phyloP scores from a whole-genome alignment of 1,140 invertebrate species.

The Aphelinus atriplicis region DNA sequence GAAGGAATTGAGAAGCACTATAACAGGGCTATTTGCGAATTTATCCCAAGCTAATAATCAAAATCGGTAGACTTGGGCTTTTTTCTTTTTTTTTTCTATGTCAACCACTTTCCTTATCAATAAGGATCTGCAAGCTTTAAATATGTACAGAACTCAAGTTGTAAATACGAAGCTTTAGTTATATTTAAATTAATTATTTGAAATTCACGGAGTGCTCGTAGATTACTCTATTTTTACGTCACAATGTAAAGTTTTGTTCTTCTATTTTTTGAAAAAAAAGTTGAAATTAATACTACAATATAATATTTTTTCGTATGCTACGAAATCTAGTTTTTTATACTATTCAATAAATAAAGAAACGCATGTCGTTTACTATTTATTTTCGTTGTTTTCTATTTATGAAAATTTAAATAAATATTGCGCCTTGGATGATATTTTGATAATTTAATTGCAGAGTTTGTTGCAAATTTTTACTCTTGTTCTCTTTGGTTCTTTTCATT shows the following conservation, averaged over 20 bases:
- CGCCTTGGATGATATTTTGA: too few species aligned
- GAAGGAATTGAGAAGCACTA: conserved; percentile 42
- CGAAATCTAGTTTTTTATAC: conserved; percentile 27
- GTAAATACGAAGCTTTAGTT: conserved; percentile 38
- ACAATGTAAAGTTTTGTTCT: conserved; percentile 33
- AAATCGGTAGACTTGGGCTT: conserved; percentile 19
- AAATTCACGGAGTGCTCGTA: conserved; percentile 25
- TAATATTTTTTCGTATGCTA: conserved; percentile 12
- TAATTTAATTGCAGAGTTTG: too few species aligned
- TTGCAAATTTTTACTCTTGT: neutral
- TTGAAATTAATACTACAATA: conserved; percentile 19
- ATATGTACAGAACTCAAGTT: conserved; percentile 36
- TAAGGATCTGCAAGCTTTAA: conserved; percentile 36
- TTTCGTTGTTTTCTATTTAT: neutral
- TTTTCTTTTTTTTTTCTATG: too few species aligned
- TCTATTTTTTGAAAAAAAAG: conserved; percentile 20
- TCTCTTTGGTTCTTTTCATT: neutral
- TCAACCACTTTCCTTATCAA: neutral
- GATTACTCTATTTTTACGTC: conserved; percentile 30
- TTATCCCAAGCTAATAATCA: conserved; percentile 12
- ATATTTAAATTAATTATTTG: conserved; percentile 32
- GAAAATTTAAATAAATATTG: conserved; percentile 34
- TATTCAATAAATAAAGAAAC: conserved; percentile 22
- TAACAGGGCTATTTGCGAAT: conserved; percentile 28
- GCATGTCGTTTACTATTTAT: conserved; percentile 25